These are phyloP conservation scores for Origma solitaria DNA, from an alignment of 2,113 vertebrate genomes.

Conservation along the genomic window DNA sequence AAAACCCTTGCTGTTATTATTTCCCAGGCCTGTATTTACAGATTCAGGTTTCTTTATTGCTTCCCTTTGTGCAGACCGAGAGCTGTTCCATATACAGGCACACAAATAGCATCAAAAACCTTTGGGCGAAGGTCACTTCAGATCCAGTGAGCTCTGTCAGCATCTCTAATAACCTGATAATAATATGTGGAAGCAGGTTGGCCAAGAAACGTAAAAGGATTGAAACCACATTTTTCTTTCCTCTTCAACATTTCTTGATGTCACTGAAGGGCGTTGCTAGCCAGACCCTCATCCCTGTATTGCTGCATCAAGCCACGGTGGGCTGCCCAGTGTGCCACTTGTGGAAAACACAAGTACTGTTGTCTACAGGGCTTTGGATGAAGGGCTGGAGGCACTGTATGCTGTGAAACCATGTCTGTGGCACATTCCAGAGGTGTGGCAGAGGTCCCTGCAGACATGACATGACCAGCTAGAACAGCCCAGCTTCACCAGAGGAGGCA, in stretches of 20 bases:
- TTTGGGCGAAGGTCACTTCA: not conserved
- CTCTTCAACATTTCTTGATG: not conserved
- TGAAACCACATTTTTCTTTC: not conserved
- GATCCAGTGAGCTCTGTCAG: not conserved
- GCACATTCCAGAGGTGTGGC: fast-evolving
- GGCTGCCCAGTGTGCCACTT: not conserved
- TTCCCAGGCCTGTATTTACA: not conserved
- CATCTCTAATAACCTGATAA: not conserved
- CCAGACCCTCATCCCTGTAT: not conserved
- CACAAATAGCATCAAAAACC: not conserved
- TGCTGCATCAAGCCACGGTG: not conserved
- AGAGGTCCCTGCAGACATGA: not conserved
- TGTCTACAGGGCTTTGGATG: not conserved
- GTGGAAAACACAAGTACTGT: not conserved
- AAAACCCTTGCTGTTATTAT: not conserved
- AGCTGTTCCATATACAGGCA: not conserved
- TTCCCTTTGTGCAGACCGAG: not conserved
- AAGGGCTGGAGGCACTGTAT: not conserved
- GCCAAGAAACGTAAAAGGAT: not conserved
- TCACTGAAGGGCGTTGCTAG: not conserved
- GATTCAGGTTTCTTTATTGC: not conserved
- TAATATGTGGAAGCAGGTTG: not conserved
- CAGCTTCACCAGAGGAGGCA: not conserved
- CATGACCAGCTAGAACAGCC: not conserved
- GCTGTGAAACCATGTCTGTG: not conserved